Conservation (phyloP, 2,888 invertebrate genomes). For the Drosophila infuscata region DNA sequence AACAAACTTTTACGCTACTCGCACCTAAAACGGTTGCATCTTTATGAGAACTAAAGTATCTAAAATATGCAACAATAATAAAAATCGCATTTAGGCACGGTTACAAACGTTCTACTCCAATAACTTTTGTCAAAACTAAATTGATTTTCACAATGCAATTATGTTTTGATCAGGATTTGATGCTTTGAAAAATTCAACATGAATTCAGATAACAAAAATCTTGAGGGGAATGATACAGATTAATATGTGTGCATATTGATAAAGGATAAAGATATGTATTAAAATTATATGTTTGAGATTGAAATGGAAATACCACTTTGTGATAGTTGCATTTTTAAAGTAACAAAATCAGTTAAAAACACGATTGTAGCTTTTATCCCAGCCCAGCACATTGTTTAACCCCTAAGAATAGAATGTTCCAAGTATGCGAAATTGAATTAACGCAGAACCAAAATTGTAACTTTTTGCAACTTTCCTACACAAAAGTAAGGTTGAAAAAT, state of each 20-base stretch:
- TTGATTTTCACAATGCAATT: not conserved
- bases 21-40: conserved; percentile 18
- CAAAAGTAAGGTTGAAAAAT: not conserved
- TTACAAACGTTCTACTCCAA: not conserved
- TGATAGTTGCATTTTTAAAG: not conserved
- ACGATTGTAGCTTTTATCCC: not conserved
- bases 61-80: conserved; percentile 1
- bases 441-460: not conserved
- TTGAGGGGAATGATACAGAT: not conserved
- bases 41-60: conserved; percentile 5
- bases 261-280: not conserved
- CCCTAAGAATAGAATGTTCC: not conserved
- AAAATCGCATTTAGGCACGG: not conserved
- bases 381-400: not conserved
- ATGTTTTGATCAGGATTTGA: not conserved
- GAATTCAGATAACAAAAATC: not conserved
- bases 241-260: not conserved
- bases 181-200: not conserved
- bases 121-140: not conserved
- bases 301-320: not conserved
- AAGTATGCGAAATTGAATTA: not conserved
- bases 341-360: not conserved
- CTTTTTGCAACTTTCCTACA: not conserved
- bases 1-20: conserved; percentile 34
- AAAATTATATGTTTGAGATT: not conserved